Percentiles rank a stretch among this genome's conserved stretches.
These are phyloP conservation scores for Ophiodon elongatus DNA, from an alignment of 2,113 vertebrate genomes.

Conservation along the genomic window DNA sequence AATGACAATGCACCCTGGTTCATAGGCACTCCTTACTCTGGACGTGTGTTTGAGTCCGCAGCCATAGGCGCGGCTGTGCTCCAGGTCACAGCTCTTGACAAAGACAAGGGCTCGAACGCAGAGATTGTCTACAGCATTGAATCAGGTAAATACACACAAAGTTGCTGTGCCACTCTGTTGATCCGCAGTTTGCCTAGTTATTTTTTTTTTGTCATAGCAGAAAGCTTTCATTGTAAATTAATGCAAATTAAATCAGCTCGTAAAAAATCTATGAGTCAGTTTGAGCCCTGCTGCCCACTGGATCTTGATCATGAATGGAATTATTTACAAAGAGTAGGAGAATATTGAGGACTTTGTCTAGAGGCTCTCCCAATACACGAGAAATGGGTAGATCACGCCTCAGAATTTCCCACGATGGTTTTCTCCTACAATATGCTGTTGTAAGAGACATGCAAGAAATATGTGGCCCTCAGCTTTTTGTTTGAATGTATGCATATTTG, in stretches of 20 bases:
- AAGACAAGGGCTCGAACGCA: conserved; percentile 94
- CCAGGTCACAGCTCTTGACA: conserved; percentile 94
- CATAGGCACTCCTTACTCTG: conserved; percentile 90
- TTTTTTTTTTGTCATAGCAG: not conserved
- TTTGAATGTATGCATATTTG: conserved; percentile 85
- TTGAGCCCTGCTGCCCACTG: conserved; percentile 67
- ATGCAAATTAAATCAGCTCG: conserved; percentile 56
- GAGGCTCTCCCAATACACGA: conserved; percentile 62
- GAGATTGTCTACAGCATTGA: conserved; percentile 94
- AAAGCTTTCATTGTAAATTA: conserved; percentile 47
- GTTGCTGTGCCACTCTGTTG: not conserved
- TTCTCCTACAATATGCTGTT: conserved; percentile 78
- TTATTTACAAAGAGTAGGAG: conserved; percentile 64
- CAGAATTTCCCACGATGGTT: conserved; percentile 81
- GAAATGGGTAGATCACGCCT: conserved; percentile 60
- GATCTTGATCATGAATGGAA: conserved; percentile 78
- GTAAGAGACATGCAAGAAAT: conserved; percentile 76
- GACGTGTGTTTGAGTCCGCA: conserved; percentile 92
- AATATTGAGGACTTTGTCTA: conserved; percentile 70
- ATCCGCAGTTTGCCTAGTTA: conserved; percentile 5
- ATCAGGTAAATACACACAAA: conserved; percentile 87
- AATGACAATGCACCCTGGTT: conserved; percentile 98
- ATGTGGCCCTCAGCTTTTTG: conserved; percentile 52
- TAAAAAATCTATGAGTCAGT: conserved; percentile 77
- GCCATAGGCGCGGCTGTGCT: conserved; percentile 91